A percentile compares a stretch with the other conserved stretches of the same genome.
phyloP scores from a whole-genome alignment of 2,113 vertebrate genomes.

The Myrmophylax atrothorax region DNA sequence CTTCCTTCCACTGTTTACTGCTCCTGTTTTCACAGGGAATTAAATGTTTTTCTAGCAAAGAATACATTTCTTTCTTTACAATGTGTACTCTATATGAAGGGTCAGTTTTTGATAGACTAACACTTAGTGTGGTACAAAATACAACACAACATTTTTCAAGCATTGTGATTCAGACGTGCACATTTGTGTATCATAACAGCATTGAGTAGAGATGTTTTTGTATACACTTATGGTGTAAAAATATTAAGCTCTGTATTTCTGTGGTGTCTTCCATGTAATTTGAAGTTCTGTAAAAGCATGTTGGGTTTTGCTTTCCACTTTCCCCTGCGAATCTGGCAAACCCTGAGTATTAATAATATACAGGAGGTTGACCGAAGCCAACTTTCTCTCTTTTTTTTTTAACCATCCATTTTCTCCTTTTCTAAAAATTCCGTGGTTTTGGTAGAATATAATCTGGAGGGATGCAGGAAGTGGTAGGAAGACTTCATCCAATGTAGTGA shows the following conservation, averaged over 20 bases:
- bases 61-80: background rate
- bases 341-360: background rate
- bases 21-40: conserved; percentile 31
- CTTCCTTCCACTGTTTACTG: conserved; percentile 59
- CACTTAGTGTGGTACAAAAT: background rate
- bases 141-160: background rate
- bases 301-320: background rate
- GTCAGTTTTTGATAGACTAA: background rate
- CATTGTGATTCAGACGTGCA: background rate
- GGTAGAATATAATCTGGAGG: background rate
- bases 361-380: background rate
- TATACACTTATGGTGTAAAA: background rate
- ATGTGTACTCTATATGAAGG: background rate
- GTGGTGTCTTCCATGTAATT: background rate
- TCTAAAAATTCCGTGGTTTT: background rate
- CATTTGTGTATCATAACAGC: background rate
- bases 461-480: background rate
- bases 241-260: background rate
- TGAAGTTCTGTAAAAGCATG: background rate
- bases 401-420: background rate
- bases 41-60: conserved; percentile 5
- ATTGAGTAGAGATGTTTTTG: background rate
- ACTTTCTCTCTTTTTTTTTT: background rate
- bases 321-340: background rate
- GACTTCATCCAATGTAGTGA: background rate